Conservation (phyloP, 2,113 vertebrate species). For the Vireo altiloquus region DNA sequence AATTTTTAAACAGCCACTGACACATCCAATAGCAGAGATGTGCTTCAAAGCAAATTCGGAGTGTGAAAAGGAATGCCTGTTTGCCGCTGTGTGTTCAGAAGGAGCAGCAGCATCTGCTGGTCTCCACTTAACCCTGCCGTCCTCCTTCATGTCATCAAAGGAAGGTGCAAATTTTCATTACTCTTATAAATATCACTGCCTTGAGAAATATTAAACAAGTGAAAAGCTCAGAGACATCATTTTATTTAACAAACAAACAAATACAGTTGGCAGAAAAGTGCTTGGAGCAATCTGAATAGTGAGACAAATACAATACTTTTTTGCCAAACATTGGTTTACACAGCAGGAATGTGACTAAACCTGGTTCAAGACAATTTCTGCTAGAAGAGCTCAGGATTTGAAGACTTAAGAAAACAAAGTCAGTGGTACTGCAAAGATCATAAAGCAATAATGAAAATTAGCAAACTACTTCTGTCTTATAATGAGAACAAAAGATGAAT, state of each 20-base stretch:
- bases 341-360: not conserved
- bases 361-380: not conserved
- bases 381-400: not conserved
- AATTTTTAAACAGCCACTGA: not conserved
- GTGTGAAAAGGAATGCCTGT: not conserved
- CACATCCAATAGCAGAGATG: not conserved
- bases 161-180: not conserved
- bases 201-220: not conserved
- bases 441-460: not conserved
- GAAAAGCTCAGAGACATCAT: not conserved
- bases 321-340: not conserved
- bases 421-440: not conserved
- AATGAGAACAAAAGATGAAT: not conserved
- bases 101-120: not conserved
- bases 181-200: not conserved
- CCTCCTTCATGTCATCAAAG: not conserved
- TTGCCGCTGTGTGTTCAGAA: not conserved
- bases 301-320: not conserved
- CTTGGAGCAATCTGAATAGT: not conserved
- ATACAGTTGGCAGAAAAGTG: not conserved
- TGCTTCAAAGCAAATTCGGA: conserved; percentile 17
- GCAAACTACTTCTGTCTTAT: not conserved
- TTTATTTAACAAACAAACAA: not conserved
- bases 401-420: not conserved
- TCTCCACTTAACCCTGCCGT: not conserved